Conservation (phyloP, 1,140 invertebrate species). For the Drosophila punjabiensis region DNA sequence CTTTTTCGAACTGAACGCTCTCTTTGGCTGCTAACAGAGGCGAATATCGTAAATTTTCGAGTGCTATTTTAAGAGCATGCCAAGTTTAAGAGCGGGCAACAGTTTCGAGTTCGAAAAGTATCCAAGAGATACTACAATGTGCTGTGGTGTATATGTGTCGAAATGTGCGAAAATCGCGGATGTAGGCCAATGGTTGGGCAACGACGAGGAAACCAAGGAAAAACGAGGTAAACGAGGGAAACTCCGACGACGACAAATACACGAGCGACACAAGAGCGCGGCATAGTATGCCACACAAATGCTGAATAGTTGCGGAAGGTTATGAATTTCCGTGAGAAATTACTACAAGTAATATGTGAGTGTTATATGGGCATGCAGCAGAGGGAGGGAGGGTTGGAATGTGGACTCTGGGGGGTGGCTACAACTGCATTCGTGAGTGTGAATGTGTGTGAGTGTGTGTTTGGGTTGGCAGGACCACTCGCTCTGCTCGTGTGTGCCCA, state of each 20-base stretch:
- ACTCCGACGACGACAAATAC: conserved; percentile 53
- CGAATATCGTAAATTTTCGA: conserved; percentile 65
- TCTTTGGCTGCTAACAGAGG: conserved; percentile 37
- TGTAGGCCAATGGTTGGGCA: conserved; percentile 81
- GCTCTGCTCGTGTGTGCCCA: conserved; percentile 76
- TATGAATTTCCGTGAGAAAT: conserved; percentile 84
- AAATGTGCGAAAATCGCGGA: conserved; percentile 74
- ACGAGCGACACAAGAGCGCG: conserved; percentile 58
- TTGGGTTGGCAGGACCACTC: conserved; percentile 24
- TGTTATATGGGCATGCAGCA: conserved; percentile 59
- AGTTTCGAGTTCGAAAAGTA: conserved; percentile 67
- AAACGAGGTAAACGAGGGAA: conserved; percentile 15
- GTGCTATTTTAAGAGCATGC: conserved; percentile 54
- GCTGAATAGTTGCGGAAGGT: conserved; percentile 83
- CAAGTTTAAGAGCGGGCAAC: conserved; percentile 59
- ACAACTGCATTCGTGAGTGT: neutral
- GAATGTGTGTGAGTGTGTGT: neutral
- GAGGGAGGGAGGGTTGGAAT: neutral
- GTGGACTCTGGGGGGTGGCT: conserved; percentile 8
- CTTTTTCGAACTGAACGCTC: conserved; percentile 44
- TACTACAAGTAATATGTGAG: conserved; percentile 84
- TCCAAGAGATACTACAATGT: conserved; percentile 7
- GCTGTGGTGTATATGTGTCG: conserved; percentile 55
- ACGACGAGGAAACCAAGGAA: conserved; percentile 23
- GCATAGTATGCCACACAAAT: conserved; percentile 80